A percentile compares a stretch with the other conserved stretches of the same genome.
Conservation (phyloP, 2,888 invertebrate species). For the Synergus umbraculus region DNA sequence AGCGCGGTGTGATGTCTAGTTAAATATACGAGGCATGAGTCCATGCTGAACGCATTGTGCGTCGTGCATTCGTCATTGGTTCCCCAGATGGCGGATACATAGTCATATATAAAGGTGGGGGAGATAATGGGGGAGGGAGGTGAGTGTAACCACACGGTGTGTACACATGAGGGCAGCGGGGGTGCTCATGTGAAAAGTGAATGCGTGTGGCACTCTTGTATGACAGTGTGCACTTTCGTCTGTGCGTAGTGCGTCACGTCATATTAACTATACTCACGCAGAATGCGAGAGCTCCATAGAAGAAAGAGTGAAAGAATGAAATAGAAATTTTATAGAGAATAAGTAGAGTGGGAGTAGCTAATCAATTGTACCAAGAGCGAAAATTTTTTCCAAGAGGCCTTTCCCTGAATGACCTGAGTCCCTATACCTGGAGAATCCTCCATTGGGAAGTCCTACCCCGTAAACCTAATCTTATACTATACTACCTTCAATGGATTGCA, state of each 20-base stretch:
- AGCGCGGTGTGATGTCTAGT: no score
- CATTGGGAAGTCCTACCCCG: no score
- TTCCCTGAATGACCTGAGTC: no score
- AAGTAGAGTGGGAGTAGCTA: background rate
- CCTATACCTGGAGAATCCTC: no score
- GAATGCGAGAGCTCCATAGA: conserved; percentile 11
- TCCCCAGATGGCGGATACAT: conserved; percentile 8
- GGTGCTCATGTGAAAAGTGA: conserved; percentile 8
- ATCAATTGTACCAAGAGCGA: no score
- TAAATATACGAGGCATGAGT: conserved; percentile 35
- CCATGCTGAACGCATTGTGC: conserved; percentile 10
- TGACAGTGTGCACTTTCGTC: conserved; percentile 11
- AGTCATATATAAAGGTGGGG: background rate
- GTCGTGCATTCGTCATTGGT: background rate
- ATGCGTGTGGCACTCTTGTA: background rate
- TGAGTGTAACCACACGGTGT: conserved; percentile 8
- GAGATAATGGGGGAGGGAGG: background rate
- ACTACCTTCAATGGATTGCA: no score
- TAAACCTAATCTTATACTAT: no score
- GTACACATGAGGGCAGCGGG: conserved; percentile 21
- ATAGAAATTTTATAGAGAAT: conserved; percentile 23
- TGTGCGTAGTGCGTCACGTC: conserved; percentile 7
- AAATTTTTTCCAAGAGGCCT: no score
- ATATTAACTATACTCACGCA: background rate
- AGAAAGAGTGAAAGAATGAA: conserved; percentile 18